Percentiles rank a stretch among this genome's conserved stretches.
Conservation (phyloP, 2,888 invertebrate species). For the Agriopis marginaria region DNA sequence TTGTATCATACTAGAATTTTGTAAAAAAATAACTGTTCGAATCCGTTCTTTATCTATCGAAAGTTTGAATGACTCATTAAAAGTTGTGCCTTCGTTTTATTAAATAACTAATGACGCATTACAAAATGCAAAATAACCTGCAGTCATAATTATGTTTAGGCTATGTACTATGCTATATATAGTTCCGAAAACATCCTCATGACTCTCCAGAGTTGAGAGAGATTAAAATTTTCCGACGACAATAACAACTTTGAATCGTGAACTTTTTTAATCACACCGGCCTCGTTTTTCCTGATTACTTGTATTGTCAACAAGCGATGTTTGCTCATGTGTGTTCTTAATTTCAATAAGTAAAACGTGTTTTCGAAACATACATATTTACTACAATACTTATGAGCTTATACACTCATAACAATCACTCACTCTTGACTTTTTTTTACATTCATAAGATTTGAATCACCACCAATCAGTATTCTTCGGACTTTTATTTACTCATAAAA, state of each 20-base stretch:
- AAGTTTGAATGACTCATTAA: constrained; percentile 44
- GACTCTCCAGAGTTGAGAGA: constrained; percentile 2
- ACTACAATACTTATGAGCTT: neutral
- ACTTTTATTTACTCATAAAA: constrained; percentile 55
- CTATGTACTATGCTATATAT: too few relatives aligned
- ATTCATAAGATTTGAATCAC: constrained; percentile 60
- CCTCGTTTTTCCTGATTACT: constrained; percentile 44
- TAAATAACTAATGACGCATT: constrained; percentile 21
- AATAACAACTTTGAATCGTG: constrained; percentile 18
- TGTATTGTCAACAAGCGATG: constrained; percentile 43
- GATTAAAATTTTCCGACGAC: constrained; percentile 24
- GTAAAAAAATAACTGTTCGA: constrained; percentile 39
- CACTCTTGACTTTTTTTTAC: constrained; percentile 45
- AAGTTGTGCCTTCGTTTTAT: neutral
- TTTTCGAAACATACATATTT: neutral
- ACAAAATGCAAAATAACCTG: constrained; percentile 2
- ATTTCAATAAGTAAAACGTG: constrained; percentile 7
- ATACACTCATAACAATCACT: constrained; percentile 1
- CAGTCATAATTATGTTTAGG: neutral
- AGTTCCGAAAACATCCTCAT: neutral
- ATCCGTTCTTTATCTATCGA: constrained; percentile 42
- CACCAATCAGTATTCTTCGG: constrained; percentile 59
- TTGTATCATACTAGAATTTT: constrained; percentile 34
- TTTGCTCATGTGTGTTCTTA: constrained; percentile 37
- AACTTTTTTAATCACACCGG: constrained; percentile 40